phyloP scores from a whole-genome alignment of 1,140 invertebrate genomes.

The Drosophila oshimai region DNA sequence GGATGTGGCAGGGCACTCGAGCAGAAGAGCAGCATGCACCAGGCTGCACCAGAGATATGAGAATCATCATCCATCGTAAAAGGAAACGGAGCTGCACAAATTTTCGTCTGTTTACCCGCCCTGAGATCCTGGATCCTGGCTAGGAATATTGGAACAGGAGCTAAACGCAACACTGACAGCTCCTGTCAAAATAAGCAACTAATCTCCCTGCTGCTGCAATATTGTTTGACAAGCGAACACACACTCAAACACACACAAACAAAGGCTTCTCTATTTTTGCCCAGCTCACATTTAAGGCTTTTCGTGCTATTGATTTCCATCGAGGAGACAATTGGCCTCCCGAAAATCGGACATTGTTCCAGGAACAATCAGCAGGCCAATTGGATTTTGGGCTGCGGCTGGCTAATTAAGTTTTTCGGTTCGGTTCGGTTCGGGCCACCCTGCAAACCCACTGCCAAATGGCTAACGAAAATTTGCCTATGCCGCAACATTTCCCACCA shows the following conservation, averaged over 20 bases:
- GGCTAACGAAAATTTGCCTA: constrained; percentile 12
- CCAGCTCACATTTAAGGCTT: background rate
- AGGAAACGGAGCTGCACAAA: constrained; percentile 27
- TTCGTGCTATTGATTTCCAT: constrained; percentile 32
- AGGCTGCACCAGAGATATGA: constrained; percentile 64
- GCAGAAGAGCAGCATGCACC: constrained; percentile 65
- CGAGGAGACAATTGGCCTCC: constrained; percentile 3
- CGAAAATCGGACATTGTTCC: constrained; percentile 1
- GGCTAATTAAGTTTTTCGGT: constrained; percentile 48
- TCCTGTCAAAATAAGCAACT: constrained; percentile 76
- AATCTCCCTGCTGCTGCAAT: constrained; percentile 57
- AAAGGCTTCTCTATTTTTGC: background rate
- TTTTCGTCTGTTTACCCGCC: constrained; percentile 55
- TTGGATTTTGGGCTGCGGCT: constrained; percentile 33
- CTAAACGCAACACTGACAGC: constrained; percentile 74
- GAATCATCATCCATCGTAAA: constrained; percentile 48
- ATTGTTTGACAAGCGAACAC: constrained; percentile 52
- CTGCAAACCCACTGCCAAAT: background rate
- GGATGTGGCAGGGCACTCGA: constrained; percentile 58
- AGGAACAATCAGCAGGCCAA: constrained; percentile 28
- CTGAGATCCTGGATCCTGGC: background rate
- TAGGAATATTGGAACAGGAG: constrained; percentile 5
- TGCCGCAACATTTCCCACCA: constrained; percentile 30
- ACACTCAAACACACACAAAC: background rate
- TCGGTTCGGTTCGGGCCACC: too few relatives aligned